phyloP scores from a whole-genome alignment of 2,797 vertebrate species.

The Corythornis leucogaster region DNA sequence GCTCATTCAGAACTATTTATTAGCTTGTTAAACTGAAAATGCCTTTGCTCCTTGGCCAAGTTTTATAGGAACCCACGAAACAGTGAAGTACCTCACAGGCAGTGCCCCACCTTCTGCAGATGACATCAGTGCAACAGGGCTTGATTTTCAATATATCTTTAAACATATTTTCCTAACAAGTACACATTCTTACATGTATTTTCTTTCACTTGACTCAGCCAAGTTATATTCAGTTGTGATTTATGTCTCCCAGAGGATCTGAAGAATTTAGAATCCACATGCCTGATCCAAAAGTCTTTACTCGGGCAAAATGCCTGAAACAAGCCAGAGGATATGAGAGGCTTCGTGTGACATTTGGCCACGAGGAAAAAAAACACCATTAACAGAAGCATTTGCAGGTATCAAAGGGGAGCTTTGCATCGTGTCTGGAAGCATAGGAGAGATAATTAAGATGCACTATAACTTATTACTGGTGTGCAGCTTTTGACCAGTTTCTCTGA shows the following conservation, averaged over 20 bases:
- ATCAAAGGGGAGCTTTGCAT: constrained; percentile 1
- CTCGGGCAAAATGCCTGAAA: constrained; percentile 35
- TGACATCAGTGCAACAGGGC: constrained; percentile 44
- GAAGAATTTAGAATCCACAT: constrained; percentile 46
- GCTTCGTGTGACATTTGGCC: neutral
- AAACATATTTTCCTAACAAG: constrained; percentile 32
- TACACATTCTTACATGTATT: constrained; percentile 58
- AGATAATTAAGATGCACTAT: neutral
- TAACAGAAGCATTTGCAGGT: neutral
- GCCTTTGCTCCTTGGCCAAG: constrained; percentile 53
- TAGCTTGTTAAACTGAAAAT: constrained; percentile 57
- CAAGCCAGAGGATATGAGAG: neutral
- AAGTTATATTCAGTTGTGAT: constrained; percentile 48
- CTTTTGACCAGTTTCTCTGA: neutral
- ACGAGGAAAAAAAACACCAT: neutral
- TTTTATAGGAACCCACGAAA: constrained; percentile 45
- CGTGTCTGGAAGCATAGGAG: neutral
- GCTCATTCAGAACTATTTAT: constrained; percentile 65
- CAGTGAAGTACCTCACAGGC: constrained; percentile 53
- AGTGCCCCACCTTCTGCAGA: neutral
- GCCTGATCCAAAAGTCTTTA: constrained; percentile 26
- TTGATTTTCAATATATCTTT: constrained; percentile 31
- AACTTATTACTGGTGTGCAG: neutral
- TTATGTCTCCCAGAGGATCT: constrained; percentile 48
- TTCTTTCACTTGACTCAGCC: constrained; percentile 43